Percentiles rank a stretch among this genome's conserved stretches.
phyloP scores from a whole-genome alignment of 1,140 invertebrate species.

The Anastatus disparis region DNA sequence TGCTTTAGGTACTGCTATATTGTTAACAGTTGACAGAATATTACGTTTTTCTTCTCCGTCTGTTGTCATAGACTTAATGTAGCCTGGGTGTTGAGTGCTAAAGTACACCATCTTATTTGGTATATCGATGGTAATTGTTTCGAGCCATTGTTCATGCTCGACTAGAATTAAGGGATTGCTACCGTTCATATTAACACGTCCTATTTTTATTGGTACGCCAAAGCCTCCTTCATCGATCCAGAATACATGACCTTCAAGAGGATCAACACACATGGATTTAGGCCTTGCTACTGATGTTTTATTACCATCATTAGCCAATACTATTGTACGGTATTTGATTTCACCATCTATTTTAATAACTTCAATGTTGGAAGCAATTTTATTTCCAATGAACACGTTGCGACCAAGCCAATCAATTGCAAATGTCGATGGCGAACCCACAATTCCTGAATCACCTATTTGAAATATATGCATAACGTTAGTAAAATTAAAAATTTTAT shows the following conservation, averaged over 20 bases:
- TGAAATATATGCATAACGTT: too few species aligned
- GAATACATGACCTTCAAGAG: conserved; percentile 83
- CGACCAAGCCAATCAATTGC: conserved; percentile 97
- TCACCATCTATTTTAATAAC: conserved; percentile 89
- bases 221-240: conserved; percentile 96
- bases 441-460: conserved; percentile 77
- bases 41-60: conserved; percentile 78
- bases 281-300: conserved; percentile 88
- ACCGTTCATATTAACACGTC: conserved; percentile 94
- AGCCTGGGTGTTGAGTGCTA: conserved; percentile 80
- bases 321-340: conserved; percentile 83
- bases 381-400: conserved; percentile 95
- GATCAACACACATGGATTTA: conserved; percentile 88
- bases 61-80: conserved; percentile 79
- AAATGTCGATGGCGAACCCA: conserved; percentile 90
- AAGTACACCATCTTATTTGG: conserved; percentile 87
- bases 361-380: conserved; percentile 91
- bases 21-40: conserved; percentile 76
- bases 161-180: conserved; percentile 78
- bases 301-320: conserved; percentile 92
- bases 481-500: too few species aligned
- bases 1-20: conserved; percentile 82
- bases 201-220: conserved; percentile 91
- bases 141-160: conserved; percentile 75
- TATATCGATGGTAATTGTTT: conserved; percentile 88